Percentiles rank a stretch among this genome's conserved stretches.
Conservation (phyloP, 30 jellyfish, hydroid and myxozoan species). For the Aurelia sp. region DNA sequence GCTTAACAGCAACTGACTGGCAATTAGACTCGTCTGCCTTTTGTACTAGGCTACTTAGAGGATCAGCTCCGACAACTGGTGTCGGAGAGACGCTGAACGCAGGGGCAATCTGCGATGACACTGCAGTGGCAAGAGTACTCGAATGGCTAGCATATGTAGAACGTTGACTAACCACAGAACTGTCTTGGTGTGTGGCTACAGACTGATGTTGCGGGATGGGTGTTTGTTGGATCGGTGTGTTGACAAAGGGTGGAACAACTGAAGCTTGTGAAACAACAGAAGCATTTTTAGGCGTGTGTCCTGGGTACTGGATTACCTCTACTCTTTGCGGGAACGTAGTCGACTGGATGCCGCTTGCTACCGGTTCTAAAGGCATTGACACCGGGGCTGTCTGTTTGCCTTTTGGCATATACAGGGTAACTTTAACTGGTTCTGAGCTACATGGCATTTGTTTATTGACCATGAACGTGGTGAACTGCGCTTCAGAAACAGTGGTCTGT, state of each 20-base stretch:
- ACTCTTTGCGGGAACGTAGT: slow-evolving; percentile 58
- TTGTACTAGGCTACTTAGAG: background rate
- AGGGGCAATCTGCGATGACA: background rate
- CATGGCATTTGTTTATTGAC: slow-evolving; percentile 81
- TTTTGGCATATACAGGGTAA: slow-evolving; percentile 80
- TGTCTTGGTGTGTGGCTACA: slow-evolving; percentile 31
- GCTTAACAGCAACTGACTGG: background rate
- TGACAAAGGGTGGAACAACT: background rate
- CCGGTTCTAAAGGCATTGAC: background rate
- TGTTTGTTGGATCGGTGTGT: background rate
- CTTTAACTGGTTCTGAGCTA: slow-evolving; percentile 76
- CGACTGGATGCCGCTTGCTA: background rate
- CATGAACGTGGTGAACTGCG: slow-evolving; percentile 61
- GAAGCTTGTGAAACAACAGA: background rate
- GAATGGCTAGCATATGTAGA: slow-evolving; percentile 10
- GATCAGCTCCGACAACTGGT: background rate
- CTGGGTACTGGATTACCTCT: slow-evolving; percentile 67
- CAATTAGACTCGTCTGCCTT: background rate
- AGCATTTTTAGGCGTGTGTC: background rate
- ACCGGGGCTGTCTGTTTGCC: slow-evolving; percentile 13
- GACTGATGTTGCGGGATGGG: background rate
- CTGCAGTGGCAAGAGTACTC: background rate
- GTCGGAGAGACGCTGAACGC: background rate
- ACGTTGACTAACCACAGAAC: background rate
- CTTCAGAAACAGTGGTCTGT: slow-evolving; percentile 17